phyloP scores from a whole-genome alignment of 2,113 vertebrate species.

The Sprattus sprattus region DNA sequence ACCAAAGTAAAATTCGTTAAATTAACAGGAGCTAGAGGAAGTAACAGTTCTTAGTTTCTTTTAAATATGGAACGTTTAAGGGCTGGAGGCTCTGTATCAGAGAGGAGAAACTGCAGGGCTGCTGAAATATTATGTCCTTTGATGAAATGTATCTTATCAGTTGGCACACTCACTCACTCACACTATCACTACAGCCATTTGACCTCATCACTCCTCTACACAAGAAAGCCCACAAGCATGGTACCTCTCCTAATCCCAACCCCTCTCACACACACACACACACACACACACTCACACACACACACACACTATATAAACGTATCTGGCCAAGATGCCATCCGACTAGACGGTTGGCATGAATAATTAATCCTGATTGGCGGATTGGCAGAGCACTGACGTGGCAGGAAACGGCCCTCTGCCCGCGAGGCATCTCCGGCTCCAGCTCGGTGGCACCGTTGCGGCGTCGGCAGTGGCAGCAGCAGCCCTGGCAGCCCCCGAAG shows the following conservation, averaged over 20 bases:
- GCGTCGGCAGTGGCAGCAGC: too few relatives aligned
- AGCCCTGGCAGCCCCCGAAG: not conserved
- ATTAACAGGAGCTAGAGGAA: too few relatives aligned
- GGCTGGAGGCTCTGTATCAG: too few relatives aligned
- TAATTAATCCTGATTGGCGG: not conserved
- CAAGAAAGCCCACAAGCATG: not conserved
- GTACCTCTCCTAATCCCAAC: not conserved
- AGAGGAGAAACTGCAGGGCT: too few relatives aligned
- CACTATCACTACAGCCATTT: not conserved
- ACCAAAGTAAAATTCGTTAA: too few relatives aligned
- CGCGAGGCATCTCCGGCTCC: not conserved
- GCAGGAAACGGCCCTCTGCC: not conserved
- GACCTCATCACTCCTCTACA: not conserved
- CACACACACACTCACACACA: not conserved
- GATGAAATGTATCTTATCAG: too few relatives aligned
- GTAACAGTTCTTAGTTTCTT: too few relatives aligned
- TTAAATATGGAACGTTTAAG: too few relatives aligned
- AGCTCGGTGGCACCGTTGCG: too few relatives aligned
- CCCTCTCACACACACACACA: not conserved
- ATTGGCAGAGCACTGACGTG: not conserved
- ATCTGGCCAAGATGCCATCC: not conserved
- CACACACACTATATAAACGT: not conserved
- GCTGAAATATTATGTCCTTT: too few relatives aligned
- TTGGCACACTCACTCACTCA: not conserved
- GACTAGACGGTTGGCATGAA: conserved; percentile 9